A percentile compares a stretch with the other conserved stretches of the same genome.
Evolutionary conservation across 2,113 vertebrate species (phyloP).

Genomic region (Capricornis sumatraensis): DNA sequence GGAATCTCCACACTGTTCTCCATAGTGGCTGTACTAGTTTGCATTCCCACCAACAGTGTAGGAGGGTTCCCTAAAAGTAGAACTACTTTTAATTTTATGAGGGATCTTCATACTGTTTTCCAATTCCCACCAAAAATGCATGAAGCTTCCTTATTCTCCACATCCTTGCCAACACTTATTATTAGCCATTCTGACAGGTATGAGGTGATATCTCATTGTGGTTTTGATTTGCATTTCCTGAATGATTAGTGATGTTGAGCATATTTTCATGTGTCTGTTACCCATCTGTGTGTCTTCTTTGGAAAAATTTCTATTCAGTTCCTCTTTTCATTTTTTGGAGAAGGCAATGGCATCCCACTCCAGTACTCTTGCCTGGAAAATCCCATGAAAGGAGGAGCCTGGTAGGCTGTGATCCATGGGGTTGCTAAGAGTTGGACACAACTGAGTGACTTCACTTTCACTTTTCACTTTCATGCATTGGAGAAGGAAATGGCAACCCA

Average conservation of each 20-base stretch:
- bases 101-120: background rate
- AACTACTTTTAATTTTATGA: background rate
- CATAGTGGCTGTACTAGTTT: too few species aligned
- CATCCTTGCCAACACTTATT: background rate
- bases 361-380: too few species aligned
- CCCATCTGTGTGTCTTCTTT: background rate
- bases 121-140: background rate
- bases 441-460: too few species aligned
- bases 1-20: too few species aligned
- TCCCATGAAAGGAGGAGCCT: too few species aligned
- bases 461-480: too few species aligned
- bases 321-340: background rate
- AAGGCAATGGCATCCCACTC: too few species aligned
- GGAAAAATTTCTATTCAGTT: background rate
- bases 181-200: background rate
- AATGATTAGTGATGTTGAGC: background rate
- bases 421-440: too few species aligned
- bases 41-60: too few species aligned
- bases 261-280: background rate
- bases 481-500: too few species aligned
- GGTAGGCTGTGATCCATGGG: too few species aligned
- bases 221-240: background rate
- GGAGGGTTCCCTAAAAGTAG: too few species aligned
- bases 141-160: background rate
- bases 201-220: background rate